Evolutionary conservation across 2,797 vertebrate species (phyloP).

Genomic region (Eulemur mongoz): DNA sequence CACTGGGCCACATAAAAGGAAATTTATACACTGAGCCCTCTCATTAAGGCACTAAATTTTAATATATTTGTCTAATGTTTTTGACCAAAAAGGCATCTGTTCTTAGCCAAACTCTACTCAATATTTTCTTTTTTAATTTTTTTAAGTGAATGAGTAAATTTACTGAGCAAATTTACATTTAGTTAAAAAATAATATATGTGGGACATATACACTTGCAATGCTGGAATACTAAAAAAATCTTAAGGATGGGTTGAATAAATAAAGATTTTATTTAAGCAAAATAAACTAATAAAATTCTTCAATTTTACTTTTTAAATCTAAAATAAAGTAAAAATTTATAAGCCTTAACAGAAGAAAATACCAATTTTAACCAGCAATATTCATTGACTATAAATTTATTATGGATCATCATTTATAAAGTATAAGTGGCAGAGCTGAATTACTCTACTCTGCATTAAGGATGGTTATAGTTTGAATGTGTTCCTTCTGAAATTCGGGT

Average conservation of each 20-base stretch:
- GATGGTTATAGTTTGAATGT: background rate
- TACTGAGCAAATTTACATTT: background rate
- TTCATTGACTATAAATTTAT: background rate
- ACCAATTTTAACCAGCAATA: background rate
- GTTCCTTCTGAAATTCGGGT: background rate
- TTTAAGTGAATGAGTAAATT: background rate
- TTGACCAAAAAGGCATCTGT: background rate
- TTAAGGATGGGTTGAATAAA: background rate
- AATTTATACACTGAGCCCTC: background rate
- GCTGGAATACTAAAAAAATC: background rate
- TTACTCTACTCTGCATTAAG: background rate
- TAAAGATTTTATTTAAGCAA: background rate
- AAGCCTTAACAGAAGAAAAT: background rate
- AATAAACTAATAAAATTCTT: background rate
- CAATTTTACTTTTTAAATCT: background rate
- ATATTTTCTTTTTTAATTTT: background rate
- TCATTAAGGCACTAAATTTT: background rate
- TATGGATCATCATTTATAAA: background rate
- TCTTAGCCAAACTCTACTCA: background rate
- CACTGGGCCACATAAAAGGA: background rate
- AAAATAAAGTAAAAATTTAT: background rate
- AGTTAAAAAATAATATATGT: background rate
- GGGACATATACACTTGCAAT: background rate
- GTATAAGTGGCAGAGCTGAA: background rate
- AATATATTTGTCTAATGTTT: background rate